phyloP scores from a whole-genome alignment of 2,888 invertebrate genomes.

The Macrostomum cliftonense region DNA sequence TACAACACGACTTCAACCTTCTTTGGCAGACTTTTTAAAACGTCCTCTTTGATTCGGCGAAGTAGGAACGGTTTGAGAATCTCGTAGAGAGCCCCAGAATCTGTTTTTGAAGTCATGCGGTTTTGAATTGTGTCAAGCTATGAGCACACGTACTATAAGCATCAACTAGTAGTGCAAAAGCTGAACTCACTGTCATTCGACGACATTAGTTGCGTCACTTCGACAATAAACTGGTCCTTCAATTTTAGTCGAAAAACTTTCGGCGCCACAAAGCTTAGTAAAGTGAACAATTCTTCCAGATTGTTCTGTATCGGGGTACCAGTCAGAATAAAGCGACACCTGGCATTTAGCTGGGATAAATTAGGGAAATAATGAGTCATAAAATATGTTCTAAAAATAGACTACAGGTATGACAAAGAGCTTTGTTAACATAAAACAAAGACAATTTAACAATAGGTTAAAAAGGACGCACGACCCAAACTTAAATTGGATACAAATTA shows the following conservation, averaged over 20 bases:
- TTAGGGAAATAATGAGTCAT: too few species aligned
- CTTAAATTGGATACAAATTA: too few species aligned
- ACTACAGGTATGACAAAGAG: too few species aligned
- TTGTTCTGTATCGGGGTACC: constrained; percentile 41
- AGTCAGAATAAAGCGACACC: constrained; percentile 29
- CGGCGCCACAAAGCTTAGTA: constrained; percentile 31
- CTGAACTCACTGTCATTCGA: not conserved
- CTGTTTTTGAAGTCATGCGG: not conserved
- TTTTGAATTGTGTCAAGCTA: not conserved
- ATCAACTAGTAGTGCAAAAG: too few species aligned
- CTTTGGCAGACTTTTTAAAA: constrained; percentile 28
- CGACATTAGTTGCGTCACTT: not conserved
- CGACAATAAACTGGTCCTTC: constrained; percentile 24
- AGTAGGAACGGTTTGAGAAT: constrained; percentile 31
- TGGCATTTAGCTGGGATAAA: constrained; percentile 23
- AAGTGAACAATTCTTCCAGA: constrained; percentile 33
- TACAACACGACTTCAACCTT: constrained; percentile 34
- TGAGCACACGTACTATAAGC: too few species aligned
- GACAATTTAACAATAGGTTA: not conserved
- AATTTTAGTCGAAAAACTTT: constrained; percentile 21
- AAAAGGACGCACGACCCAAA: not conserved
- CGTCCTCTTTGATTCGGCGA: constrained; percentile 31
- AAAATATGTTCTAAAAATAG: too few species aligned
- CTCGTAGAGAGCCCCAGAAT: constrained; percentile 20
- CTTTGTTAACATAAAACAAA: too few species aligned